phyloP scores from a whole-genome alignment of 1,140 invertebrate genomes.

The Achatina immaculata region DNA sequence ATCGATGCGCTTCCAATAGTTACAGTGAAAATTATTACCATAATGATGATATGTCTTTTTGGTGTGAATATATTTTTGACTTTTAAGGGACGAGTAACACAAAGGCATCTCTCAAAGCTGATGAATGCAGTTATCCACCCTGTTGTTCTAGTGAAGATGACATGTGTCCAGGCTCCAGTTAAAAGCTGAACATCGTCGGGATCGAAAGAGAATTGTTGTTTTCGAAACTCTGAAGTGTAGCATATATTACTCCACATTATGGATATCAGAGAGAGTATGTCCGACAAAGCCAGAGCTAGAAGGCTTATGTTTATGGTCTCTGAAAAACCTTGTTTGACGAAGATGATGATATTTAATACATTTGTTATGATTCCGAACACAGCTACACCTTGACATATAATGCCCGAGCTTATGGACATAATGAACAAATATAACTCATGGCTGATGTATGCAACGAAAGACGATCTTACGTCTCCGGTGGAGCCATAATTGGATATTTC shows the following conservation, averaged over 20 bases:
- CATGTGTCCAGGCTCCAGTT: neutral
- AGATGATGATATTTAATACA: neutral
- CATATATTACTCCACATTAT: neutral
- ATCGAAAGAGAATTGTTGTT: neutral
- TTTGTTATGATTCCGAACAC: neutral
- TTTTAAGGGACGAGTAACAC: neutral
- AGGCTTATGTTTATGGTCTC: neutral
- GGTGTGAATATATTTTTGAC: slow-evolving; percentile 13
- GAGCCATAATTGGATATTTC: too few species aligned
- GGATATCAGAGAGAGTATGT: neutral
- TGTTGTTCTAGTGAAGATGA: neutral
- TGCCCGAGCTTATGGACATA: neutral
- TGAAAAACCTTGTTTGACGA: neutral
- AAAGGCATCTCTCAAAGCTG: slow-evolving; percentile 8
- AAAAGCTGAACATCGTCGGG: neutral
- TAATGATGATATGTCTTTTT: neutral
- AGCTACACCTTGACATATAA: neutral
- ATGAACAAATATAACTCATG: neutral
- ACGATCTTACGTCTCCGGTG: too few species aligned
- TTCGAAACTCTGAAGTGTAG: neutral
- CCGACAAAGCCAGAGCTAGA: neutral
- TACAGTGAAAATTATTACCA: neutral
- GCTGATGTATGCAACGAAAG: too few species aligned
- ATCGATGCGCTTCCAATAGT: neutral
- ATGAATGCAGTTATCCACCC: slow-evolving; percentile 16